Percentiles rank a stretch among this genome's conserved stretches.
These are phyloP conservation scores for Echinometra lucunter DNA, from an alignment of 53 echinoderm and acorn worm genomes.

Conservation along the genomic window DNA sequence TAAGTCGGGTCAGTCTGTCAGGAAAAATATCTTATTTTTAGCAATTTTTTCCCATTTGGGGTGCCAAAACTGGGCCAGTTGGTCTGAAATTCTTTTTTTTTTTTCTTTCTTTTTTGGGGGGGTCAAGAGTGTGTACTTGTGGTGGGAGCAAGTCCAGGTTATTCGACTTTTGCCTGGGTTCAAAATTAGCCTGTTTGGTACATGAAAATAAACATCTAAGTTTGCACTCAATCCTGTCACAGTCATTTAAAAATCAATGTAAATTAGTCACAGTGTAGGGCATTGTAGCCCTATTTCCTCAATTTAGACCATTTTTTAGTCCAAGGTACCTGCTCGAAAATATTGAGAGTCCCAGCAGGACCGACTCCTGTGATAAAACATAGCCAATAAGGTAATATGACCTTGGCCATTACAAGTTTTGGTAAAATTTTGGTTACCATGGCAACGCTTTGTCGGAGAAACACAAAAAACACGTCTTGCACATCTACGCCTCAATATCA, in stretches of 20 bases:
- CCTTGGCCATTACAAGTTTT: conserved; percentile 53
- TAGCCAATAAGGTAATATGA: conserved; percentile 44
- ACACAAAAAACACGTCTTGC: conserved; percentile 42
- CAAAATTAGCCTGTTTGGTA: conserved; percentile 48
- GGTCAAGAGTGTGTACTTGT: conserved; percentile 10
- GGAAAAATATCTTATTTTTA: conserved; percentile 38
- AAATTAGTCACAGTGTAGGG: conserved; percentile 46
- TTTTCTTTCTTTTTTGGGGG: too few species aligned
- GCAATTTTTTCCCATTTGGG: conserved; percentile 16
- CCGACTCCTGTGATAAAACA: conserved; percentile 45
- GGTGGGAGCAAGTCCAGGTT: conserved; percentile 42
- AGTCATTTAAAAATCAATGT: conserved; percentile 51
- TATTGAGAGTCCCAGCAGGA: conserved; percentile 53
- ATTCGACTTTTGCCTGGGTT: conserved; percentile 28
- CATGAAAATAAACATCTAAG: conserved; percentile 41
- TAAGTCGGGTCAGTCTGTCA: conserved; percentile 37
- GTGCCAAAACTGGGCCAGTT: conserved; percentile 16
- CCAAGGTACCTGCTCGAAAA: conserved; percentile 41
- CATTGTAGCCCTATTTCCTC: too few species aligned
- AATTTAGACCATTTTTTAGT: too few species aligned
- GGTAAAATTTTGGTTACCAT: conserved; percentile 51
- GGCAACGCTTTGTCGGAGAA: conserved; percentile 48
- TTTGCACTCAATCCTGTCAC: conserved; percentile 51
- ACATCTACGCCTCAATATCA: conserved; percentile 48
- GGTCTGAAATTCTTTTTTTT: conserved; percentile 31